Evolutionary conservation across 2,113 vertebrate genomes (phyloP).

Genomic region (Oenanthe oenanthe): DNA sequence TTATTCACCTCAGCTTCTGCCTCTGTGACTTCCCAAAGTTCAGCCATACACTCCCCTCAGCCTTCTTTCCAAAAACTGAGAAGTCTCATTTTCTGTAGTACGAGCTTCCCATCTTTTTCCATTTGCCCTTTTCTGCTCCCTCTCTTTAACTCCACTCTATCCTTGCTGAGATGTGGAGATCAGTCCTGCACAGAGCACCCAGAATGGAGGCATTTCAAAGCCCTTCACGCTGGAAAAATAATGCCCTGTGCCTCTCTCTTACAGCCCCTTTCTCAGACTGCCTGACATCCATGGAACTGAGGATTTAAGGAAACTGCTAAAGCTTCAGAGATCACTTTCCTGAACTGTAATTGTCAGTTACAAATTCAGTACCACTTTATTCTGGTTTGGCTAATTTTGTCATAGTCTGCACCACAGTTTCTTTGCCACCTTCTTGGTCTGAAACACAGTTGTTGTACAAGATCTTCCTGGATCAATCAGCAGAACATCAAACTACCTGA

Average conservation of each 20-base stretch:
- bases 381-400: not conserved
- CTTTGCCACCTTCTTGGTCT: not conserved
- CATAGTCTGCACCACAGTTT: not conserved
- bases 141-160: not conserved
- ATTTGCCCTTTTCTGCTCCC: not conserved
- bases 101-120: not conserved
- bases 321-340: not conserved
- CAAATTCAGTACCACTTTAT: not conserved
- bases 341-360: not conserved
- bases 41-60: not conserved
- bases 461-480: not conserved
- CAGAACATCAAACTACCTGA: not conserved
- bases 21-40: not conserved
- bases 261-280: not conserved
- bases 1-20: not conserved
- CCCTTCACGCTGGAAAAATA: not conserved
- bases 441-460: not conserved
- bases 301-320: not conserved
- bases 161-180: not conserved
- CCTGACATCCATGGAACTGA: not conserved
- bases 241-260: not conserved
- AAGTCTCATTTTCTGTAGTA: not conserved
- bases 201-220: not conserved
- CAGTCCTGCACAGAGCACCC: not conserved
- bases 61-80: not conserved